A percentile compares a stretch with the other conserved stretches of the same genome.
These are phyloP conservation scores for Salvelinus alpinus DNA, from an alignment of 2,113 vertebrate genomes.

Conservation along the genomic window DNA sequence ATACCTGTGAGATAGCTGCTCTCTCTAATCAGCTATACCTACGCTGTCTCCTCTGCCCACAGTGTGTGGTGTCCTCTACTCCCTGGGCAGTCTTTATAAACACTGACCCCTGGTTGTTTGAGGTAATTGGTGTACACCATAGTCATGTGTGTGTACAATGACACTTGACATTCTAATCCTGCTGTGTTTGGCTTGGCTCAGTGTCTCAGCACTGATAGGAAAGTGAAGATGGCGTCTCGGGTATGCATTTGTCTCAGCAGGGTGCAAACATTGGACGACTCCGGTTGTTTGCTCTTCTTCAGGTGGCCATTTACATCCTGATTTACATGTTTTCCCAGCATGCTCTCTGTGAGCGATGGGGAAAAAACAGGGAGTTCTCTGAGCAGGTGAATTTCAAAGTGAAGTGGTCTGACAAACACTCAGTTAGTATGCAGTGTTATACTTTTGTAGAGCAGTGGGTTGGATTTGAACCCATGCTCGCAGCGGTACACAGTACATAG, in stretches of 20 bases:
- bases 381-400: neutral
- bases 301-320: slow-evolving; percentile 6
- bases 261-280: slow-evolving; percentile 31
- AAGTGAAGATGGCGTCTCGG: slow-evolving; percentile 29
- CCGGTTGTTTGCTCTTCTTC: slow-evolving; percentile 20
- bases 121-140: neutral
- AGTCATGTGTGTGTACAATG: slow-evolving; percentile 3
- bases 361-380: neutral
- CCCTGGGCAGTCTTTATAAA: slow-evolving; percentile 1
- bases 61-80: neutral
- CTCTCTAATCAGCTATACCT: neutral
- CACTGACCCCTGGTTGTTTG: neutral
- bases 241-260: slow-evolving; percentile 34
- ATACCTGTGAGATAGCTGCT: neutral
- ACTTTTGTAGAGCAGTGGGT: too few relatives aligned
- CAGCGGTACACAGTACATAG: too few relatives aligned
- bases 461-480: too few relatives aligned
- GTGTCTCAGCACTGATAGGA: slow-evolving; percentile 29
- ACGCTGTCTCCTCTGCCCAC: neutral
- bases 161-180: slow-evolving; percentile 18
- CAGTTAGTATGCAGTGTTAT: neutral
- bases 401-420: neutral
- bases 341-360: neutral
- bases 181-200: slow-evolving; percentile 25
- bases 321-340: slow-evolving; percentile 20